Evolutionary conservation across 2,113 vertebrate species (phyloP).

Genomic region (Microcebus tavaratra): DNA sequence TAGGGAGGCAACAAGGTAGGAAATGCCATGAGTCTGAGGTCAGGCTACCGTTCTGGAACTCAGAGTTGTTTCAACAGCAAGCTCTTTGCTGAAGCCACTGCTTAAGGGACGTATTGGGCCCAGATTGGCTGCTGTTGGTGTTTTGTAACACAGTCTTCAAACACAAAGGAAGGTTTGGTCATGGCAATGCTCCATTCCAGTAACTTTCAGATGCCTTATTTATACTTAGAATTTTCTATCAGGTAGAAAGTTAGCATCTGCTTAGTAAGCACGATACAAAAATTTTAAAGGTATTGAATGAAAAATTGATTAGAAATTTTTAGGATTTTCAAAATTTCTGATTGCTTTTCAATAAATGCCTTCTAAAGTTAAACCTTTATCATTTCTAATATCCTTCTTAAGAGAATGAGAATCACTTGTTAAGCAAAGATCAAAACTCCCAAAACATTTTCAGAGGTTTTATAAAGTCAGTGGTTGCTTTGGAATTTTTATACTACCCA

Average conservation of each 20-base stretch:
- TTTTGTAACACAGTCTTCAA: neutral
- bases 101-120: neutral
- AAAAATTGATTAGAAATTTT: constrained; percentile 9
- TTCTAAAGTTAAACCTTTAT: neutral
- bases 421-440: neutral
- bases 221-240: neutral
- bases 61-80: neutral
- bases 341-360: neutral
- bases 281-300: neutral
- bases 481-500: neutral
- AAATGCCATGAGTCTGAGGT: neutral
- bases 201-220: neutral
- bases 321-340: constrained; percentile 17
- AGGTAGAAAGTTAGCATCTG: neutral
- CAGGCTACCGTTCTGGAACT: neutral
- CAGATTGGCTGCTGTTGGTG: neutral
- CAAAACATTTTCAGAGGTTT: neutral
- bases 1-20: neutral
- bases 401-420: neutral
- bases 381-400: neutral
- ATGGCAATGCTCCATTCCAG: neutral
- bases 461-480: neutral
- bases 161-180: neutral
- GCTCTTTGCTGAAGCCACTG: neutral
- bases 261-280: neutral